Evolutionary conservation across 1,140 invertebrate species (phyloP), one percentile per base, ranked within the genome.

Genomic region (Oreohelix idahoensis): DNA sequence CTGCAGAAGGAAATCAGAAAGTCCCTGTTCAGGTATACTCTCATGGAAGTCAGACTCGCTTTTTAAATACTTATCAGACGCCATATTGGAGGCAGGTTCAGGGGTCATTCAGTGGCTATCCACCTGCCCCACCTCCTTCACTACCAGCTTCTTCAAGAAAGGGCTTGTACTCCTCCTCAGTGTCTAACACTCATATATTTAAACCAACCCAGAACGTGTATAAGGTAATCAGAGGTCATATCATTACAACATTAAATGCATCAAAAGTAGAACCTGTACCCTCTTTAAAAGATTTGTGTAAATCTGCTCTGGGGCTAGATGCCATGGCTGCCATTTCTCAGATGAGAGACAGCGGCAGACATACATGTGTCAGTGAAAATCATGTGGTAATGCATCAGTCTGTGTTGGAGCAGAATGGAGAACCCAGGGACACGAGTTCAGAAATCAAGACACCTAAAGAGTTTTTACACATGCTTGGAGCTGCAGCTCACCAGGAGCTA

Each of bases 231-330:
- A 63, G 53, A 79, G 77, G 77, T 29, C 77, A 79, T 29, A 79
- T 79, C 51, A 79, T 79, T 32, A 79, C 77, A 20, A 79, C 77
- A 66, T 32, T 79, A 36, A 79, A 79, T 45, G 77, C 77, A 11
- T 53, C 77, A 20, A 79, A 79, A 42, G 1, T 79, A 26, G 77
- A 49, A n/a, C 77, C 58, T 38, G 77, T 79, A 13, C 77, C 77
- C 0, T 58, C 77, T 10, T 49, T 79, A 32, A 79, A 45, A 79
- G 77, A 79, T 58, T 17, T 79, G 26, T 79, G 77, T 32, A 63
- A 69, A 66, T 26, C 77, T 39, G 77, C 32, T 39, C 36, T 79
- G 17, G 58, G 77, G 17, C 20, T 79, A 1, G 49, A 69, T 4
- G 20, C 74, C 8, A 10, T 11, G 4, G 39, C 74, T 20, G 38